phyloP scores from a whole-genome alignment of 2,888 invertebrate species.

The Agrochola macilenta region DNA sequence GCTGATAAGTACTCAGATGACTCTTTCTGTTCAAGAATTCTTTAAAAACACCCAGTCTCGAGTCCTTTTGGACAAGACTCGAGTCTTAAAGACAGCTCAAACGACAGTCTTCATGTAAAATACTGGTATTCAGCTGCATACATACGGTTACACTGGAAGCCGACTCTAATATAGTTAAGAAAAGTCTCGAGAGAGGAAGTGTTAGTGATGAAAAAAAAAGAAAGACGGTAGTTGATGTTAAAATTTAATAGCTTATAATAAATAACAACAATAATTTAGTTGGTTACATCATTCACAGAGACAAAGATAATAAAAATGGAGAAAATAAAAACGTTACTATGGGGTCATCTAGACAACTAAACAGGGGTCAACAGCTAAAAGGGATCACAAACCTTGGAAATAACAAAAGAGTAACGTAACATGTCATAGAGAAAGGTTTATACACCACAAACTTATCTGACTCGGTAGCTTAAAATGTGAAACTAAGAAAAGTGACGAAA shows the following conservation, averaged over 20 bases:
- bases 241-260: constrained; percentile 17
- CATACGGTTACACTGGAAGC: too few species aligned
- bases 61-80: too few species aligned
- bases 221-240: background rate
- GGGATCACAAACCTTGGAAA: background rate
- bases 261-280: constrained; percentile 51
- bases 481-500: background rate
- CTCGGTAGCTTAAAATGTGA: background rate
- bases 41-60: too few species aligned
- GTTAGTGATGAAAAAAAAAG: background rate
- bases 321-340: constrained; percentile 1
- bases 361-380: background rate
- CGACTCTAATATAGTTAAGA: too few species aligned
- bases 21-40: too few species aligned
- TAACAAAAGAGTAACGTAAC: background rate
- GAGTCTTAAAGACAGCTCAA: too few species aligned
- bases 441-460: background rate
- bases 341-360: background rate
- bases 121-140: too few species aligned
- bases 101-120: too few species aligned
- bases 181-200: background rate
- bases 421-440: background rate
- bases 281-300: constrained; percentile 10
- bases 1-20: too few species aligned
- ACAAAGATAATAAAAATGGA: background rate